Percentiles rank a stretch among this genome's conserved stretches.
Conservation (phyloP, 1,140 invertebrate species). For the Lepidotrigona ventralis region DNA sequence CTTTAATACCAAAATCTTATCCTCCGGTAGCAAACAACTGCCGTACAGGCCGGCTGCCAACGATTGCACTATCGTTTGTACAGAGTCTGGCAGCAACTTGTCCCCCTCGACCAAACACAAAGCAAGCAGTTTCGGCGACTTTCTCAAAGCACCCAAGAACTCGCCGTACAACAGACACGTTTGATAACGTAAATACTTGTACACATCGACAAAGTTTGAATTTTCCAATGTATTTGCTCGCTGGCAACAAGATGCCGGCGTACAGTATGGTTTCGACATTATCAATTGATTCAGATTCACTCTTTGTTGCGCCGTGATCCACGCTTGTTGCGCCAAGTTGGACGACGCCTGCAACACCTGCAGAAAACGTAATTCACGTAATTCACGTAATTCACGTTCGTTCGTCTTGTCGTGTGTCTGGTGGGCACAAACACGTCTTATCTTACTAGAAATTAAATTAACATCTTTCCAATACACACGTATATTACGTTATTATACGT, state of each 20-base stretch:
- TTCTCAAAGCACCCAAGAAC: conserved; percentile 88
- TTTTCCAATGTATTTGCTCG: conserved; percentile 89
- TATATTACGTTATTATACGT: too few relatives aligned
- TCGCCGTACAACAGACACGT: conserved; percentile 89
- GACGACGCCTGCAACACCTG: conserved; percentile 84
- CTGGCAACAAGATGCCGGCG: conserved; percentile 87
- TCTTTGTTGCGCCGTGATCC: conserved; percentile 94
- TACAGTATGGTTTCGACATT: conserved; percentile 86
- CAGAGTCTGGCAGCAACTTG: conserved; percentile 81
- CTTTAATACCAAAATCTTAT: conserved; percentile 89
- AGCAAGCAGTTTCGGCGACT: conserved; percentile 90
- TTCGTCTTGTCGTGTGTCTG: too few relatives aligned
- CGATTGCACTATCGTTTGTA: conserved; percentile 85
- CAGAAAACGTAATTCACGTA: too few relatives aligned
- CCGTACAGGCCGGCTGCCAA: conserved; percentile 92
- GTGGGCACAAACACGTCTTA: too few relatives aligned
- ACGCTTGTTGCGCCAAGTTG: conserved; percentile 88
- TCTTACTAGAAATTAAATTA: too few relatives aligned
- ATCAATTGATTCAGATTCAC: conserved; percentile 91
- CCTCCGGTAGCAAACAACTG: conserved; percentile 89
- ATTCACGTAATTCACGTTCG: not conserved
- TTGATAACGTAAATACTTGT: conserved; percentile 91
- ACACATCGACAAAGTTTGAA: conserved; percentile 92
- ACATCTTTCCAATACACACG: not conserved
- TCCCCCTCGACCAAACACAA: conserved; percentile 90